phyloP scores from a whole-genome alignment of 2,888 invertebrate genomes.

The Tinea semifulvella region DNA sequence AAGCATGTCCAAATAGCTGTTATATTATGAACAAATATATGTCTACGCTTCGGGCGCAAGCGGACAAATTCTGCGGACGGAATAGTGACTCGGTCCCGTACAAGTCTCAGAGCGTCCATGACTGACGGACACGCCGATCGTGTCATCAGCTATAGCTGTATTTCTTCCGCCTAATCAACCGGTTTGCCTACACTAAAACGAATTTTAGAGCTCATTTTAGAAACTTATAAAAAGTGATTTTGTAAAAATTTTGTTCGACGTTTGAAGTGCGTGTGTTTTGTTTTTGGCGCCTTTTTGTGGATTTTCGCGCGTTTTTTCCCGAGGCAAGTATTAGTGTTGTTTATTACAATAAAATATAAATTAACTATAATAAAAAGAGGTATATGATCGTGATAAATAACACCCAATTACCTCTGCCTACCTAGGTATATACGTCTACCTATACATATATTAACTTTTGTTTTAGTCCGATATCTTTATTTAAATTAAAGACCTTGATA shows the following conservation, averaged over 20 bases:
- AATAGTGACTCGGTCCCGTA: not conserved
- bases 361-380: no score
- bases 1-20: no score
- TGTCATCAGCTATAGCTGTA: constrained; percentile 2
- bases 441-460: no score
- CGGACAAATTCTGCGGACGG: not conserved
- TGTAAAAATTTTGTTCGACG: not conserved
- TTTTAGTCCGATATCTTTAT: not conserved
- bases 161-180: constrained; percentile 1
- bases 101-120: constrained; percentile 4
- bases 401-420: no score
- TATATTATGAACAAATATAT: no score
- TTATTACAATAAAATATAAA: no score
- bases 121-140: constrained; percentile 7
- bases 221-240: not conserved
- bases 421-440: no score
- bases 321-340: no score
- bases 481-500: constrained; percentile 41
- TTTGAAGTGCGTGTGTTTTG: not conserved
- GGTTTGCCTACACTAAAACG: not conserved
- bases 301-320: constrained; percentile 3
- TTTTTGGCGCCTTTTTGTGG: not conserved
- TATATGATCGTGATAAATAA: no score
- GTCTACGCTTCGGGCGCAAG: no score
- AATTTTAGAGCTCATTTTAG: not conserved